Evolutionary conservation across 2,888 invertebrate genomes (phyloP).

Genomic region (Cenopis cana): DNA sequence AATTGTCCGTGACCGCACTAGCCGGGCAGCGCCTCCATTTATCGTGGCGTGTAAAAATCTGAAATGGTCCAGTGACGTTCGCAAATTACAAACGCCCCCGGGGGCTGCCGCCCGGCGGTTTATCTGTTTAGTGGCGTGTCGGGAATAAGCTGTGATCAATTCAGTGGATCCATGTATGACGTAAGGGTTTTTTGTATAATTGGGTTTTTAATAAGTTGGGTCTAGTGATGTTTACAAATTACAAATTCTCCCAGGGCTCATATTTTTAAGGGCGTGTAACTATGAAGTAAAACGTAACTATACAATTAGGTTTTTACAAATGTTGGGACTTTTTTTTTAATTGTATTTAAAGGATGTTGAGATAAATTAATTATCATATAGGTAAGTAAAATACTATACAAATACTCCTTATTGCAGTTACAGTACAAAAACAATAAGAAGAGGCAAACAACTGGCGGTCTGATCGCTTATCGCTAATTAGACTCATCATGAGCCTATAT

Average conservation of each 20-base stretch:
- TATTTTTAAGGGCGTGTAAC: too few species aligned
- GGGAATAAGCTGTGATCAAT: constrained; percentile 42
- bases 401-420: too few species aligned
- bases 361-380: neutral
- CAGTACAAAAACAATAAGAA: too few species aligned
- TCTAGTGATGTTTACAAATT: too few species aligned
- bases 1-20: constrained; percentile 22
- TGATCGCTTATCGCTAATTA: too few species aligned
- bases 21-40: constrained; percentile 48
- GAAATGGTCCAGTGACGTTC: constrained; percentile 58
- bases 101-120: constrained; percentile 50
- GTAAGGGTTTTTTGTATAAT: neutral
- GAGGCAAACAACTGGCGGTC: too few species aligned
- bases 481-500: too few species aligned
- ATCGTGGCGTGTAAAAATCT: constrained; percentile 56
- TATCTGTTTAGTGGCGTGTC: constrained; percentile 33
- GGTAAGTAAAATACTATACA: neutral
- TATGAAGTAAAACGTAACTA: too few species aligned
- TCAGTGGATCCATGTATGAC: neutral
- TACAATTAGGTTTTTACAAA: too few species aligned
- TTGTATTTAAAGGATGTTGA: too few species aligned
- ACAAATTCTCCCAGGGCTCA: too few species aligned
- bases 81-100: constrained; percentile 56
- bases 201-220: neutral
- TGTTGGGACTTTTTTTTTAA: too few species aligned